Conservation (phyloP, 2,797 vertebrate species). For the Trachops cirrhosus region DNA sequence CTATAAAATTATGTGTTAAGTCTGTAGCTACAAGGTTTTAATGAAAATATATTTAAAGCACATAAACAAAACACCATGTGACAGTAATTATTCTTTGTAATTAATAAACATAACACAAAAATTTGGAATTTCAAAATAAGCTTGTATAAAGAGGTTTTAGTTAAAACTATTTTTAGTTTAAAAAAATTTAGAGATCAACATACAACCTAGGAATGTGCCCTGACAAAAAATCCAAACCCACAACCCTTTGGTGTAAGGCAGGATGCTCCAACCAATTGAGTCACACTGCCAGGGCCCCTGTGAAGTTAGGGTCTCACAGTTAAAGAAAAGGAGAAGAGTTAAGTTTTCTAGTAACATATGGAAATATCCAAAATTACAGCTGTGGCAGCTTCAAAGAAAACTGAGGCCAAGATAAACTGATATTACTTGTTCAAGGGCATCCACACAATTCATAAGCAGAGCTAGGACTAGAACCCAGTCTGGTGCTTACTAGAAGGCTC, state of each 20-base stretch:
- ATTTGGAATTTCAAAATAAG: background rate
- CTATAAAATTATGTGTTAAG: constrained; percentile 1
- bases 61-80: background rate
- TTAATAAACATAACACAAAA: background rate
- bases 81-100: background rate
- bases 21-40: background rate
- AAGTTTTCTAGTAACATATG: background rate
- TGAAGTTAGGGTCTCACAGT: background rate
- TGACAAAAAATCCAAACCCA: background rate
- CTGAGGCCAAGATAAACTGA: background rate
- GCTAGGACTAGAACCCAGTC: background rate
- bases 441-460: background rate
- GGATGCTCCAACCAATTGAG: background rate
- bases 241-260: background rate
- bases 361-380: background rate
- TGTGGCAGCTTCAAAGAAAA: background rate
- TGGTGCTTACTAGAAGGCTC: background rate
- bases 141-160: background rate
- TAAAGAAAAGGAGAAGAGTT: background rate
- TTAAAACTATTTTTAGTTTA: background rate
- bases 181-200: background rate
- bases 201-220: background rate
- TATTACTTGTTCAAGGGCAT: background rate
- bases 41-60: background rate
- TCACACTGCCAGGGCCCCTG: background rate